Conservation (phyloP, 2,888 invertebrate species). For the Cecidostiba fungosa region DNA sequence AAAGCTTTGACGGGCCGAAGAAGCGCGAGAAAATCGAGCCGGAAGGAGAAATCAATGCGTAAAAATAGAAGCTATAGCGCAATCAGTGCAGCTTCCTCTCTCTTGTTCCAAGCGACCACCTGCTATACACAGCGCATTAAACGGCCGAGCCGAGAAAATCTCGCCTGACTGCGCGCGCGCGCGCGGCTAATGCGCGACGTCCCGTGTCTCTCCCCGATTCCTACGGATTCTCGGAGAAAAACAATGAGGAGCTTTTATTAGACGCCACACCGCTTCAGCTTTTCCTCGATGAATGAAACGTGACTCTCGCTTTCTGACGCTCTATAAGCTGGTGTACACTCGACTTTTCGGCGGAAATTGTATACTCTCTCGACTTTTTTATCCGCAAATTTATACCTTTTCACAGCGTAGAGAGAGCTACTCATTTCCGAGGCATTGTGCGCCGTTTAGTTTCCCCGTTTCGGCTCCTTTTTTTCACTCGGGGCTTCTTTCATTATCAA, state of each 20-base stretch:
- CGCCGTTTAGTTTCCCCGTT: neutral
- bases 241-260: constrained; percentile 47
- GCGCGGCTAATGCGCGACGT: constrained; percentile 18
- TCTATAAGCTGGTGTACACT: neutral
- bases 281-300: constrained; percentile 33
- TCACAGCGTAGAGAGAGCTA: neutral
- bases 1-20: neutral
- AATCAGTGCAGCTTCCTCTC: constrained; percentile 48
- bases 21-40: neutral
- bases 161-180: neutral
- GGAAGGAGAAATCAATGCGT: neutral
- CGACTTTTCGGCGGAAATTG: neutral
- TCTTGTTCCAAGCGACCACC: neutral
- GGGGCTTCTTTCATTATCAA: constrained; percentile 35
- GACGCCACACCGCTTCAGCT: neutral
- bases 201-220: neutral
- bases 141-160: neutral
- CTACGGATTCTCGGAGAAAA: constrained; percentile 19
- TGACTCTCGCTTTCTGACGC: constrained; percentile 43
- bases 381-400: constrained; percentile 46
- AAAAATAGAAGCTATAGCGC: neutral
- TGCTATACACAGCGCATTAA: neutral
- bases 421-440: constrained; percentile 52
- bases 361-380: neutral
- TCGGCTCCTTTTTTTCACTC: neutral